Conservation (phyloP, 2,113 vertebrate genomes). For the Gymnobelideus leadbeateri region DNA sequence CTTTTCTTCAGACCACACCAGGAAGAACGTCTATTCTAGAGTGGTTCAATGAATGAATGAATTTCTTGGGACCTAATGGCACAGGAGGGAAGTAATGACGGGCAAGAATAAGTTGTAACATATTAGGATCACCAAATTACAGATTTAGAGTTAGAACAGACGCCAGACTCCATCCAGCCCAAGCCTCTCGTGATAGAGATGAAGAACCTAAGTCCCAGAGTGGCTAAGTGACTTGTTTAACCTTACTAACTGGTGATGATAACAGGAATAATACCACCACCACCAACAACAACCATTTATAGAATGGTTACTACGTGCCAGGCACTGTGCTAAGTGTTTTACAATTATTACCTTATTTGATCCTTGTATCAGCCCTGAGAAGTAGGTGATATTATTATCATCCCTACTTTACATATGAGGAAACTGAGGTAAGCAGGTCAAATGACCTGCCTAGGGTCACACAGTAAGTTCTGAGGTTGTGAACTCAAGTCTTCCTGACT, state of each 20-base stretch:
- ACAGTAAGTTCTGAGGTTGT: constrained; percentile 5
- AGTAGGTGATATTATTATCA: constrained; percentile 12
- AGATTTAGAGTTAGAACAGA: neutral
- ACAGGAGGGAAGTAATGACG: neutral
- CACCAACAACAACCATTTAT: too few relatives aligned
- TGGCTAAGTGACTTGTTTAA: neutral
- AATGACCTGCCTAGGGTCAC: constrained; percentile 74
- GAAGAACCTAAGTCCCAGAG: neutral
- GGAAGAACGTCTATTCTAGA: neutral
- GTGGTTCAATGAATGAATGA: neutral
- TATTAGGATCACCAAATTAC: neutral
- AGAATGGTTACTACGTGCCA: neutral
- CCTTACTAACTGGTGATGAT: neutral
- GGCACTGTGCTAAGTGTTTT: neutral
- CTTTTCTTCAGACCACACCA: neutral
- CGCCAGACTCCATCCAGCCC: neutral
- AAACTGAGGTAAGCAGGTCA: constrained; percentile 78
- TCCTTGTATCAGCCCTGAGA: neutral
- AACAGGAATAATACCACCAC: too few relatives aligned
- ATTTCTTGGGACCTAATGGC: neutral
- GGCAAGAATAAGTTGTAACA: neutral
- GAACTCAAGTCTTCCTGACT: too few relatives aligned
- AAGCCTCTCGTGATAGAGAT: neutral
- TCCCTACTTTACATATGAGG: constrained; percentile 73
- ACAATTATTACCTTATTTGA: neutral